Base-by-base conservation (phyloP, 2,888 invertebrate genomes). In the Lissonota sp. region DNA sequence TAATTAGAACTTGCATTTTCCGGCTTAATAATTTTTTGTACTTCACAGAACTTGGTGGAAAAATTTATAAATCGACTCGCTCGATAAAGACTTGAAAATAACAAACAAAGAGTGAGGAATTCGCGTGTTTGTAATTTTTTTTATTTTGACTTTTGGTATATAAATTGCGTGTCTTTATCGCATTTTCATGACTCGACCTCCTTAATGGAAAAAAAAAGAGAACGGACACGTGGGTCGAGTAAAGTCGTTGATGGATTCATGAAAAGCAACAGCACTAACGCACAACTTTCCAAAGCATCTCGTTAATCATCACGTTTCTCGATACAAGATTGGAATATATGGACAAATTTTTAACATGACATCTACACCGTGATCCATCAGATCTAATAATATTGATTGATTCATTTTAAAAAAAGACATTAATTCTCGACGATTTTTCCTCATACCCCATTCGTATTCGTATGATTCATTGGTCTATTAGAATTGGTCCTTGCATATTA, bases 221-320 rank as follows among this genome's bases (percentile, higher is more conserved):
- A 70, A 70, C 57, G 7, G 26, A 26, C 57, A 57, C 46, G 57
- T 69, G 37, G 44, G 3, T 8, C 49, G 26, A 5, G 46, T 14
- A n/a, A 57, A n/a, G 42, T 37, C 7, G 70, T 8, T 16, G 46
- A 10, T 10, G 49, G 5, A 64, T n/a, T 40, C n/a, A 16, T 46
- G 57, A 7, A 12, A 26, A 5, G 46, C 5, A 40, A 46, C 14
- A 70, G 2, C 39, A 12, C n/a, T 26, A 26, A 26, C 26, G 46
- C 37, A 12, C 12, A 44, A 58, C 70, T 70, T 58, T 70, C 70
- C 70, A 70, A 70, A 70, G 44, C 44, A 46, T 16, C 44, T n/a
- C 58, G 55, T 57, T 40, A 57, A 58, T 37, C 44, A 55, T 70
- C 70, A 58, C 57, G 70, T 70, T 64, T 49, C 26, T 49, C 64